A percentile compares a stretch with the other conserved stretches of the same genome.
These are phyloP conservation scores for Branchinecta lindahli DNA, from an alignment of 1,140 invertebrate species.

Conservation along the genomic window DNA sequence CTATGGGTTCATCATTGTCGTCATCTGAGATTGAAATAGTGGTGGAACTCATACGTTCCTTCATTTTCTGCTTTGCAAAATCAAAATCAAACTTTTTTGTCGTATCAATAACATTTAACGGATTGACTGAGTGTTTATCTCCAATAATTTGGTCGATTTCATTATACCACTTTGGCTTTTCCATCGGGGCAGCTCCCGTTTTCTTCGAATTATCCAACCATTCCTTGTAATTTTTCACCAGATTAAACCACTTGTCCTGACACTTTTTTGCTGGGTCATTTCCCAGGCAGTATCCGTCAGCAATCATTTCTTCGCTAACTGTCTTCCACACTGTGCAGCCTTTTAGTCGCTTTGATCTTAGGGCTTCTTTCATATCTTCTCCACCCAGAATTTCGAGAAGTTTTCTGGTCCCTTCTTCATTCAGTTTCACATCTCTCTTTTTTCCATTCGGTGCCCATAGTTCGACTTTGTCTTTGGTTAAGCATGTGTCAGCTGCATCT, in stretches of 20 bases:
- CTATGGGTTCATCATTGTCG: background rate
- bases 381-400: background rate
- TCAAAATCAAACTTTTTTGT: slow-evolving; percentile 5
- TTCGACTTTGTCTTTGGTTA: background rate
- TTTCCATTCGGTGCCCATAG: background rate
- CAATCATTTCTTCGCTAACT: background rate
- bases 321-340: background rate
- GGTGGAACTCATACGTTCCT: background rate
- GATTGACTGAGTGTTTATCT: slow-evolving; percentile 3
- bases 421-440: background rate
- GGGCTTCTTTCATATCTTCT: background rate
- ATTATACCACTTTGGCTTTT: background rate
- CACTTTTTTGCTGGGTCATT: slow-evolving; percentile 4
- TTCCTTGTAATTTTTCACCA: background rate
- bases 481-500: too few relatives aligned
- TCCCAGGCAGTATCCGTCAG: background rate
- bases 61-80: background rate
- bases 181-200: background rate
- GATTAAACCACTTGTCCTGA: slow-evolving; percentile 3
- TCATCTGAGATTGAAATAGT: background rate
- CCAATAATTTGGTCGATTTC: background rate
- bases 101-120: background rate
- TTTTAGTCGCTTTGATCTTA: background rate
- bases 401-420: background rate
- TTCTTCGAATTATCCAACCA: background rate